phyloP scores from a whole-genome alignment of 2,113 vertebrate genomes.

The Lamprotornis superbus region DNA sequence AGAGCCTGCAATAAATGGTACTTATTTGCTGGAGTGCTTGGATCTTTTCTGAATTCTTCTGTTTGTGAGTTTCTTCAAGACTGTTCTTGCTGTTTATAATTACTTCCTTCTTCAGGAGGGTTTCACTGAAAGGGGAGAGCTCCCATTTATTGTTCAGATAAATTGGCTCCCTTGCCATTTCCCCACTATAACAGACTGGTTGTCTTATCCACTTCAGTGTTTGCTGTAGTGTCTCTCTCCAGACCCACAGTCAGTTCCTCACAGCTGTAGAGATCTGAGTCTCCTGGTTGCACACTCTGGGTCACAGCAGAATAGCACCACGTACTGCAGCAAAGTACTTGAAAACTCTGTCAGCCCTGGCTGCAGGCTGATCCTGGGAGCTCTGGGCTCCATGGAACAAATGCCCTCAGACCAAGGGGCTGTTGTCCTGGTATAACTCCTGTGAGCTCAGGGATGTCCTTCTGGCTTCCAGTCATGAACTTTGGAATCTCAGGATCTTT shows the following conservation, averaged over 20 bases:
- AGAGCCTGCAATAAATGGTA: background rate
- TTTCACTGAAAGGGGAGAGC: background rate
- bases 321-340: background rate
- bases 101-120: background rate
- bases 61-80: background rate
- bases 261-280: background rate
- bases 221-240: background rate
- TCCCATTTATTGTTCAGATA: background rate
- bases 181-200: background rate
- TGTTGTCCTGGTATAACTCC: background rate
- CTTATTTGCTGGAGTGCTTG: background rate
- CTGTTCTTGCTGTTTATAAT: background rate
- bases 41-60: background rate
- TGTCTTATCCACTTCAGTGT: background rate
- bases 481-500: background rate
- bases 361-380: background rate
- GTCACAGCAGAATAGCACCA: background rate
- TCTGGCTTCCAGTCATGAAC: background rate
- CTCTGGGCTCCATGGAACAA: background rate
- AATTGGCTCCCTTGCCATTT: background rate
- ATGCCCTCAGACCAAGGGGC: background rate
- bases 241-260: rapidly evolving
- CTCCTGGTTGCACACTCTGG: background rate
- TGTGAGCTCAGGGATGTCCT: background rate
- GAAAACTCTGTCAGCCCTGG: background rate